Conservation (phyloP, 1,140 invertebrate genomes). For the Anastrepha ludens region DNA sequence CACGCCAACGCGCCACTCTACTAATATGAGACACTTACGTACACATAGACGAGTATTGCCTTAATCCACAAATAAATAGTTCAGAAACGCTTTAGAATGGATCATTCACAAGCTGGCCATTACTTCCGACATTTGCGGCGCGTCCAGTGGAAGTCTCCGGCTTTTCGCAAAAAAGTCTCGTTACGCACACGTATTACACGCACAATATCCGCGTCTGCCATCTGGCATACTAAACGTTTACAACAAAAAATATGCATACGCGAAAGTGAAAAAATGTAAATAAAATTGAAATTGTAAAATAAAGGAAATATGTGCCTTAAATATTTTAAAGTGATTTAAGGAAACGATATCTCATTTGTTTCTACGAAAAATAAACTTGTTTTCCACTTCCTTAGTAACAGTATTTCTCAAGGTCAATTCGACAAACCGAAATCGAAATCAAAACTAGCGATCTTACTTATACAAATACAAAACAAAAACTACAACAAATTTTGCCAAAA, state of each 20-base stretch:
- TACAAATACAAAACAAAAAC: background rate
- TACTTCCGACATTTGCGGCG: slow-evolving; percentile 34
- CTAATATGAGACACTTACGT: background rate
- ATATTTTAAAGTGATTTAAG: background rate
- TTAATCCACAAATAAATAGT: slow-evolving; percentile 43
- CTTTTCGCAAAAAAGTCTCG: background rate
- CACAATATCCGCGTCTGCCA: slow-evolving; percentile 27
- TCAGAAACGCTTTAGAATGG: slow-evolving; percentile 45
- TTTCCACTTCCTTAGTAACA: slow-evolving; percentile 3
- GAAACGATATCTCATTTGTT: background rate
- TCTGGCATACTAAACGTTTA: background rate
- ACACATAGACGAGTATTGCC: background rate
- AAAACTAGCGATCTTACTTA: background rate
- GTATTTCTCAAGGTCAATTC: background rate
- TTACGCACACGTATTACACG: background rate
- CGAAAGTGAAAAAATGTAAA: background rate
- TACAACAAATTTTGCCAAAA: slow-evolving; percentile 7
- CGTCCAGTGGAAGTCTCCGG: background rate
- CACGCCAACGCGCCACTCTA: background rate
- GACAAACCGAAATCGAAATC: background rate
- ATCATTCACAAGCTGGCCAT: slow-evolving; percentile 18
- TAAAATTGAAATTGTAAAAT: background rate
- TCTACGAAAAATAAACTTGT: background rate
- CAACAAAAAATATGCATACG: background rate
- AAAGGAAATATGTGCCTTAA: background rate